Evolutionary conservation across 30 jellyfish, hydroid and myxozoan species (phyloP).

Genomic region (Catostylus mosaicus): DNA sequence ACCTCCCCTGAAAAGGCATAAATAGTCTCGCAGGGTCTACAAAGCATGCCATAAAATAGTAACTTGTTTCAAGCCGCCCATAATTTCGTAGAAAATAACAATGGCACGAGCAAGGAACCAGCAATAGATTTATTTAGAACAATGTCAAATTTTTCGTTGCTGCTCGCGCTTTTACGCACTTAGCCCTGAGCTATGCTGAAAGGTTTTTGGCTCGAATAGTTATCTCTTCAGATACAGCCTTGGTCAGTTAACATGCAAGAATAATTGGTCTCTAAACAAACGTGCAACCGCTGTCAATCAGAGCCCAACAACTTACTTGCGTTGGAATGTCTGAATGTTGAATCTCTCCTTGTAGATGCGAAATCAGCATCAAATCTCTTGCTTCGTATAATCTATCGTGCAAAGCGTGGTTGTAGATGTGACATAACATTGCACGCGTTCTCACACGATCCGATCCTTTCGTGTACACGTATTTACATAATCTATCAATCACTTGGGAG

Average conservation of each 20-base stretch:
- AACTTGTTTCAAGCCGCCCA: too few species aligned
- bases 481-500: constrained; percentile 68
- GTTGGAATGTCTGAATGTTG: constrained; percentile 98
- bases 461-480: constrained; percentile 89
- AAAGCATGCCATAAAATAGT: constrained; percentile 50
- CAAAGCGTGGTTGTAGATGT: constrained; percentile 97
- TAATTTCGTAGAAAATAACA: too few species aligned
- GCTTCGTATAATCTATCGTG: constrained; percentile 99
- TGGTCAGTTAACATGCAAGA: too few species aligned
- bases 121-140: too few species aligned
- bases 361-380: constrained; percentile 93
- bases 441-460: constrained; percentile 97
- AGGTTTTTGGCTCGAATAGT: too few species aligned
- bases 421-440: constrained; percentile 99
- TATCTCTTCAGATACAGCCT: too few species aligned
- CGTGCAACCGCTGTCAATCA: too few species aligned
- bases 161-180: too few species aligned
- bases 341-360: constrained; percentile 96
- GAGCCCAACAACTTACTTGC: constrained; percentile 93
- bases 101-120: too few species aligned
- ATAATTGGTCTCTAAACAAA: too few species aligned
- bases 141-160: too few species aligned
- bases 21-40: constrained; percentile 54
- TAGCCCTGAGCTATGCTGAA: too few species aligned
- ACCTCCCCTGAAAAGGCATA: constrained; percentile 62